Base-by-base conservation (phyloP, 2,797 vertebrate species). In the Etheostoma nigrum region DNA sequence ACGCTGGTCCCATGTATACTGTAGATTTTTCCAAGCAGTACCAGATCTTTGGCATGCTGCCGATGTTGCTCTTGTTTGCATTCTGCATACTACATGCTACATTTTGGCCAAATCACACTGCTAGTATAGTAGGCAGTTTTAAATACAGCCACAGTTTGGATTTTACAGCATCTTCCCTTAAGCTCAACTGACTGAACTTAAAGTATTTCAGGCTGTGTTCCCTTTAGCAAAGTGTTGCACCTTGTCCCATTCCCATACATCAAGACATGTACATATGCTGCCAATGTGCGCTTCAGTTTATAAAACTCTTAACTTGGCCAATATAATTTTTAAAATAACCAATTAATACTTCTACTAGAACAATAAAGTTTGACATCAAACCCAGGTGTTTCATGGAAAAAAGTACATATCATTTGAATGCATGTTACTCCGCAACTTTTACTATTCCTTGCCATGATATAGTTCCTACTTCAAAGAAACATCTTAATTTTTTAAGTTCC, bases 261-360 rank as follows among this genome's bases (percentile, higher is more conserved):
- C 74, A 85, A 83, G 78, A 87, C 67, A 21, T 61, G 21, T 81
- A 92, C 92, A 94, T 93, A 74, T 95, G 93, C 86, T 91, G 87
- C 71, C 92, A 93, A 91, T 91, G 84, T 94, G 93, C 86, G 80
- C 91, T 88, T 85, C 70, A 94, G 92, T 93, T 93, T 92, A 88
- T 95, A 94, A 95, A 95, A 92, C 78, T 75, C 83, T 82, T 84
- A 88, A 87, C 83, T 90, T 88, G 81, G 85, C 85, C 92, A 81
- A 88, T 94, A 95, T 94, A 94, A 92, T 89, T 91, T 94, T 91
- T 89, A 91, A 94, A 95, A 94, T 93, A 93, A 95, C 92, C 91
- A 94, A 93, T 94, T 93, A 95, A 95, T 95, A 92, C 89, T 82
- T 93, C 87, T 91, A 93, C 90, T 70, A 92, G 89, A 76, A 92